phyloP scores from a whole-genome alignment of 1,140 invertebrate genomes.

The Drosophila orosa region DNA sequence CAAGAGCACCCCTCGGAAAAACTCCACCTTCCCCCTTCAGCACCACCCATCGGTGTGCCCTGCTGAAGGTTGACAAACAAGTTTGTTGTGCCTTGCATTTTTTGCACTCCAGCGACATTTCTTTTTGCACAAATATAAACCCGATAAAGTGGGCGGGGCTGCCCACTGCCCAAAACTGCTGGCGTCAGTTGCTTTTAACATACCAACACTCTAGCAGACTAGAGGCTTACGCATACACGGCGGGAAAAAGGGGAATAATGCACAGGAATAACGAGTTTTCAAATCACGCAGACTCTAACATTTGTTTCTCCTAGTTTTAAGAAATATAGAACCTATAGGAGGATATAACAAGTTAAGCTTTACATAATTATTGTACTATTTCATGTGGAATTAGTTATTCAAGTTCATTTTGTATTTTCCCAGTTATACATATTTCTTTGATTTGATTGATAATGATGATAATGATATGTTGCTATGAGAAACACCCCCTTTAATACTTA shows the following conservation, averaged over 20 bases:
- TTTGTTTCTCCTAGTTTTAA: background rate
- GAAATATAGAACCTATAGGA: background rate
- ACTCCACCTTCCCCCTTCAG: background rate
- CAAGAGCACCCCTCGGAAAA: constrained; percentile 14
- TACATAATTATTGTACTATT: background rate
- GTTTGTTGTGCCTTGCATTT: constrained; percentile 80
- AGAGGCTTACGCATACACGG: constrained; percentile 40
- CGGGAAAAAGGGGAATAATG: background rate
- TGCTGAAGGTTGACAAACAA: constrained; percentile 66
- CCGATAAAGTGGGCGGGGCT: constrained; percentile 59
- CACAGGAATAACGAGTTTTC: background rate
- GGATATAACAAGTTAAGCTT: too few species aligned
- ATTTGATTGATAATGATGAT: too few species aligned
- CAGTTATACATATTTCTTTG: too few species aligned
- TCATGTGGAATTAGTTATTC: too few species aligned
- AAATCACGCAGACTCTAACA: background rate
- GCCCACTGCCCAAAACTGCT: constrained; percentile 62
- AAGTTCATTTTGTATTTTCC: too few species aligned
- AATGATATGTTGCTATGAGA: too few species aligned
- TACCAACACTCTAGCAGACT: constrained; percentile 17
- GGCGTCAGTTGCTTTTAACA: constrained; percentile 80
- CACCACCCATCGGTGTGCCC: background rate
- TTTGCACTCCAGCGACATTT: constrained; percentile 74
- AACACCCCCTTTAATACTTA: too few species aligned
- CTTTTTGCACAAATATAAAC: constrained; percentile 73